A percentile compares a stretch with the other conserved stretches of the same genome.
phyloP scores from a whole-genome alignment of 1,140 invertebrate genomes.

The Aleiodes sp. region DNA sequence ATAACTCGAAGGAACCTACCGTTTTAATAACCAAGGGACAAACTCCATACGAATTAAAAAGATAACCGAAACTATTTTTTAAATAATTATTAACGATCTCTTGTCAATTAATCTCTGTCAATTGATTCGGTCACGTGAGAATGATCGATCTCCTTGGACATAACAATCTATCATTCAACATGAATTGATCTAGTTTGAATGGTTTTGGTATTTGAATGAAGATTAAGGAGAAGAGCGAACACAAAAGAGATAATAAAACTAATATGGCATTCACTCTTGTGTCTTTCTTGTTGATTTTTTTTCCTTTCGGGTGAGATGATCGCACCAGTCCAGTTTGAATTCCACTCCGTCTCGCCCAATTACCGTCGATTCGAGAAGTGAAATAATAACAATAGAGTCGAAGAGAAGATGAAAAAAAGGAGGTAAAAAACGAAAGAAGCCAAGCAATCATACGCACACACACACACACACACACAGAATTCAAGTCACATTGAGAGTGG shows the following conservation, averaged over 20 bases:
- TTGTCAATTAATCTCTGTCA: constrained; percentile 8
- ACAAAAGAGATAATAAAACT: not conserved
- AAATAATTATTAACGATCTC: constrained; percentile 9
- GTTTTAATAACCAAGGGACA: no score
- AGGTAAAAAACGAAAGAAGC: no score
- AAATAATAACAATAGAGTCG: constrained; percentile 17
- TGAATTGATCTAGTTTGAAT: constrained; percentile 13
- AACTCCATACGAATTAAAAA: not conserved
- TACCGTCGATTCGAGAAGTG: constrained; percentile 33
- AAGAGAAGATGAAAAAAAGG: not conserved
- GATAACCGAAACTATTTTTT: not conserved
- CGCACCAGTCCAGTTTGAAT: not conserved
- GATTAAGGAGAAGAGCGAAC: not conserved
- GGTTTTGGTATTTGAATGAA: not conserved
- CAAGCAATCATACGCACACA: not conserved
- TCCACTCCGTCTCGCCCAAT: constrained; percentile 31
- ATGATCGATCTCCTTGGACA: not conserved
- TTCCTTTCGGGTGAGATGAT: not conserved
- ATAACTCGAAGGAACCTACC: no score
- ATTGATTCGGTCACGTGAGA: not conserved
- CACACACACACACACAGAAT: not conserved
- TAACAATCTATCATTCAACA: constrained; percentile 6
- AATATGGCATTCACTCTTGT: not conserved
- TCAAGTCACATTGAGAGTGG: no score
- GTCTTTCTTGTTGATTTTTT: not conserved